Evolutionary conservation across 64 coral and sea anemone species (phyloP), one percentile per base, ranked within the genome.

Genomic region (Acropora tenuis): DNA sequence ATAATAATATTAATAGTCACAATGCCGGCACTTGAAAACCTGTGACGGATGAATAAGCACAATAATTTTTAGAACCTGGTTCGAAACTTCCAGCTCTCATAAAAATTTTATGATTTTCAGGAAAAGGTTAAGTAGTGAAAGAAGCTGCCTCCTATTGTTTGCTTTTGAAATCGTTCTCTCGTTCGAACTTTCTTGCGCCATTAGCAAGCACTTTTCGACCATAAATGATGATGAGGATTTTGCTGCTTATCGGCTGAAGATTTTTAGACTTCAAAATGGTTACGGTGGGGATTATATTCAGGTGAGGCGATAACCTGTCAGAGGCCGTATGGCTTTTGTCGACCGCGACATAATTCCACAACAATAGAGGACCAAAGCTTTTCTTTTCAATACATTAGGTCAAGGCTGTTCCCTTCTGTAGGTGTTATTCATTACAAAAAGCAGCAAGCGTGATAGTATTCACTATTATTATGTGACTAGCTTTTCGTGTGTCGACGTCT

Each of bases 91-190:
- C 65, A 71, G 8, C 7, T 2, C 8, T 49, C 82, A 85, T 85
- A 71, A 85, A 85, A 85, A 85, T 85, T 85, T 16, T n/a, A 85
- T 85, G 82, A 85, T 69, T 7, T 69, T 60, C 46, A 49, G 7
- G 40, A 85, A 11, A 85, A 68, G 50, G 43, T 48, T 71, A 46
- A 58, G 17, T 44, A 46, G 40, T 44, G 65, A 72, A 69, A 48
- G 63, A 85, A 17, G 47, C 47, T 65, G 13, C 45, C 19, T 71
- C 45, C 43, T 6, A 50, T 49, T 48, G 9, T 15, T 41, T 55
- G 10, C 6, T 6, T 8, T 16, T 48, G 47, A 11, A 48, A 18
- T 48, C 16, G 44, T 85, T 19, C 45, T 67, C 43, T 83, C 12
- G 58, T 8, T 83, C 1, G 59, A 66, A 57, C 80, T 66, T 43